phyloP scores from a whole-genome alignment of 37 sponge, comb jelly and placozoan species.

The Tethya wilhelma region DNA sequence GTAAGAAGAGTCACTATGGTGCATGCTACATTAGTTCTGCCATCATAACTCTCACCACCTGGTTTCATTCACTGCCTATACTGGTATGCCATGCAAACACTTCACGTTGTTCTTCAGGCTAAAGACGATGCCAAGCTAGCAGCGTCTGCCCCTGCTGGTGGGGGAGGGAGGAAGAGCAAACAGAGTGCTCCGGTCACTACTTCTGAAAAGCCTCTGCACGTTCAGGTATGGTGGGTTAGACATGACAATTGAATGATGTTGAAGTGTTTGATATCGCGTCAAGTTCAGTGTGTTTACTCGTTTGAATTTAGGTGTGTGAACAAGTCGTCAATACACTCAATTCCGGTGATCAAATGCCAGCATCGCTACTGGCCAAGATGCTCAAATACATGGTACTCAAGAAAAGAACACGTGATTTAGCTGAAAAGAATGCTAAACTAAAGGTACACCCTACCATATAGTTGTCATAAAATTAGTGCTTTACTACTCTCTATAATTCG shows the following conservation, averaged over 20 bases:
- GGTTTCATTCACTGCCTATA: no score
- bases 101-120: slow-evolving; percentile 24
- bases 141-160: slow-evolving; percentile 23
- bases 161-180: slow-evolving; percentile 52
- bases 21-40: no score
- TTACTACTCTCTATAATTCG: neutral
- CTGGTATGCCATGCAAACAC: no score
- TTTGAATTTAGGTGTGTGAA: slow-evolving; percentile 64
- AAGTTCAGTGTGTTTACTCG: neutral
- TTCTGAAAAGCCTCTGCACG: slow-evolving; percentile 20
- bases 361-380: slow-evolving; percentile 53
- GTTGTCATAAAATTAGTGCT: neutral
- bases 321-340: slow-evolving; percentile 39
- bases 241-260: neutral
- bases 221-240: slow-evolving; percentile 5
- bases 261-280: neutral
- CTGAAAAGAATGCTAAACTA: neutral
- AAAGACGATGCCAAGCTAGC: slow-evolving; percentile 39
- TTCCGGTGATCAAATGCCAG: slow-evolving; percentile 37
- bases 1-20: no score
- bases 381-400: slow-evolving; percentile 66
- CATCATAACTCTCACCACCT: no score
- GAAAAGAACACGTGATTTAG: slow-evolving; percentile 11
- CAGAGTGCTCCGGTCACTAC: neutral
- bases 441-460: neutral